Evolutionary conservation across 2,888 invertebrate genomes (phyloP).

Genomic region (Agrotis segetum): DNA sequence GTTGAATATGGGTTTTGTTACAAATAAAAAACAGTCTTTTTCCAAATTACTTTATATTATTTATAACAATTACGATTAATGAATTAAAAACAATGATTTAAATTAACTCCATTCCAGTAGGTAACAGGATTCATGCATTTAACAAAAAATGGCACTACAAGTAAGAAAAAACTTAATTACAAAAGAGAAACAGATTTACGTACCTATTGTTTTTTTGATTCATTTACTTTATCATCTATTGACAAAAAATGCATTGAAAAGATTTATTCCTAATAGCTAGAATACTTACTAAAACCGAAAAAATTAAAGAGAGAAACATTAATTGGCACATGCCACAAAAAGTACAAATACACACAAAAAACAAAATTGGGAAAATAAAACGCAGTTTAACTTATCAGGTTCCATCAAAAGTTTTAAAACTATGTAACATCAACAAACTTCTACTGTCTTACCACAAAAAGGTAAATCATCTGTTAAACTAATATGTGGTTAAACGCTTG

Average conservation of each 20-base stretch:
- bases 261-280: constrained; percentile 3
- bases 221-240: not conserved
- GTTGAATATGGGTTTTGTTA: not conserved
- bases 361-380: too few relatives aligned
- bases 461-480: too few relatives aligned
- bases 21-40: constrained; percentile 7
- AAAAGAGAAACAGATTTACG: not conserved
- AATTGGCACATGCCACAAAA: too few relatives aligned
- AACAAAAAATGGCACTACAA: constrained; percentile 44
- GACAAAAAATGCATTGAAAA: constrained; percentile 1
- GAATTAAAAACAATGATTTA: constrained; percentile 19
- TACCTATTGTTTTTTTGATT: not conserved
- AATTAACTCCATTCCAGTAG: not conserved
- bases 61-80: constrained; percentile 29
- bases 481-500: too few relatives aligned
- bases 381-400: too few relatives aligned
- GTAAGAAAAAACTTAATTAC: not conserved
- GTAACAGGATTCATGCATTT: constrained; percentile 26
- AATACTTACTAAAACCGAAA: constrained; percentile 5
- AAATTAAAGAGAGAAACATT: not conserved
- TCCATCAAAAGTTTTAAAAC: too few relatives aligned
- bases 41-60: constrained; percentile 41
- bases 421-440: too few relatives aligned
- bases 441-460: too few relatives aligned
- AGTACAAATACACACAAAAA: too few relatives aligned